Evolutionary conservation across 2,797 vertebrate species (phyloP).

Genomic region (Rhincodon typus): DNA sequence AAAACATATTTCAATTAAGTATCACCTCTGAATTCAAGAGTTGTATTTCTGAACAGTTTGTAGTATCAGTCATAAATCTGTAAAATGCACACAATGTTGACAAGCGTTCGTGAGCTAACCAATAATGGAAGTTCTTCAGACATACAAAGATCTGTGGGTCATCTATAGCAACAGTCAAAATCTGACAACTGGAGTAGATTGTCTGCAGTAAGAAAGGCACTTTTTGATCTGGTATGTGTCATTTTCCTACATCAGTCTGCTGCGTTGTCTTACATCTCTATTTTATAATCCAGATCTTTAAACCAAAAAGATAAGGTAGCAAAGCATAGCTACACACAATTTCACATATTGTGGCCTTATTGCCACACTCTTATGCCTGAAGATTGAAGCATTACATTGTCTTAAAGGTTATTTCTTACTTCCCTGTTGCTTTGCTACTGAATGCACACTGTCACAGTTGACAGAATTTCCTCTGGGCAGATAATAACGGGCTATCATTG

Average conservation of each 20-base stretch:
- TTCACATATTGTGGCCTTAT: background rate
- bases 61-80: no score
- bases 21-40: background rate
- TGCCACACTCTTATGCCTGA: background rate
- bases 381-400: background rate
- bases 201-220: background rate
- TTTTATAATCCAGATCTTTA: background rate
- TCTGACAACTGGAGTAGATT: background rate
- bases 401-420: constrained; percentile 5
- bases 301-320: background rate
- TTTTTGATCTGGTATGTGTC: background rate
- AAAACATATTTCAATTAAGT: background rate
- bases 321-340: background rate
- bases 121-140: background rate
- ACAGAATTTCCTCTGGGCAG: constrained; percentile 13
- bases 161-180: background rate
- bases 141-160: background rate
- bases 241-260: background rate
- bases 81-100: background rate
- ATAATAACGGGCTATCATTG: background rate
- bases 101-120: background rate
- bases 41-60: background rate
- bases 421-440: constrained; percentile 25
- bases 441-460: constrained; percentile 5
- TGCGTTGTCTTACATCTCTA: background rate